Evolutionary conservation across 1,140 invertebrate genomes (phyloP).

Genomic region (Drosophila erecta): DNA sequence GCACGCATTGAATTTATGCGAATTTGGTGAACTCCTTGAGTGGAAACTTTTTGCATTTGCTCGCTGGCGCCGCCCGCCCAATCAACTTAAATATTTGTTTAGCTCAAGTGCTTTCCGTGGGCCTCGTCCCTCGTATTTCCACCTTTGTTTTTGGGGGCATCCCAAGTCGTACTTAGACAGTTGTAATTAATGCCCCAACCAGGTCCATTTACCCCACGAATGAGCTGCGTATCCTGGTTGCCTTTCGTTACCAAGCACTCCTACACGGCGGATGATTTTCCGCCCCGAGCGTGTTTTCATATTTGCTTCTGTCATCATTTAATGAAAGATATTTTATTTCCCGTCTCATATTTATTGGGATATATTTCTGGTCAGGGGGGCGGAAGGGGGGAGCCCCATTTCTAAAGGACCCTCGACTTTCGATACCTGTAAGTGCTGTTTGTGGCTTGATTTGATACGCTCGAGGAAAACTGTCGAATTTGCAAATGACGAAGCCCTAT

Average conservation of each 20-base stretch:
- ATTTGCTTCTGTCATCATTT: slow-evolving; percentile 71
- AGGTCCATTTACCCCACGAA: not conserved
- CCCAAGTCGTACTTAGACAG: slow-evolving; percentile 37
- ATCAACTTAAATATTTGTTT: slow-evolving; percentile 81
- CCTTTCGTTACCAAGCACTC: slow-evolving; percentile 14
- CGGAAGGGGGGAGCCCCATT: slow-evolving; percentile 8
- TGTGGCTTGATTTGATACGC: slow-evolving; percentile 57
- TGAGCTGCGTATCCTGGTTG: slow-evolving; percentile 9
- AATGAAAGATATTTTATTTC: slow-evolving; percentile 63
- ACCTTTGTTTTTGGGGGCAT: slow-evolving; percentile 6
- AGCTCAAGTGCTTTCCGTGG: slow-evolving; percentile 43
- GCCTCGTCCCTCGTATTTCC: not conserved
- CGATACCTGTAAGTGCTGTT: slow-evolving; percentile 33
- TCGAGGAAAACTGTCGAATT: slow-evolving; percentile 69
- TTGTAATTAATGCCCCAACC: slow-evolving; percentile 56
- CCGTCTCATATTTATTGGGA: slow-evolving; percentile 32
- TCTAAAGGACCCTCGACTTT: slow-evolving; percentile 19
- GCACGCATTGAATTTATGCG: slow-evolving; percentile 82
- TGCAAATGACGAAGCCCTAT: slow-evolving; percentile 58
- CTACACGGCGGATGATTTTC: slow-evolving; percentile 11
- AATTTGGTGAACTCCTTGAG: slow-evolving; percentile 79
- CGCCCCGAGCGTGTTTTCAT: slow-evolving; percentile 37
- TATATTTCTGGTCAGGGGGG: not conserved
- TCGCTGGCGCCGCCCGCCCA: slow-evolving; percentile 51
- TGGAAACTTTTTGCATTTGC: slow-evolving; percentile 79